These are phyloP conservation scores for Lepidocolaptes lacrymiger DNA, from an alignment of 2,797 vertebrate genomes.

Conservation along the genomic window DNA sequence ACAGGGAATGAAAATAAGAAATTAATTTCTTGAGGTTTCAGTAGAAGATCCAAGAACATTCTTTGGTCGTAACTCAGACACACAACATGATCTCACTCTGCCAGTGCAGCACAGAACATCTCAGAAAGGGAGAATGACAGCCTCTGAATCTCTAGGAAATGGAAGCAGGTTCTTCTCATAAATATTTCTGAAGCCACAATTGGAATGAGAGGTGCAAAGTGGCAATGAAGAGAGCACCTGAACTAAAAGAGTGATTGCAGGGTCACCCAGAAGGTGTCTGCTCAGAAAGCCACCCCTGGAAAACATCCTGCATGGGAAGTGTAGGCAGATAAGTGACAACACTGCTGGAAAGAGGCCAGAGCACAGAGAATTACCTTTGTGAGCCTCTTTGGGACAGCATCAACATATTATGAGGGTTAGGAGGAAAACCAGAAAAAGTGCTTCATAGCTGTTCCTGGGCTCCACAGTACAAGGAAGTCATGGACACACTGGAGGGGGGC, in stretches of 20 bases:
- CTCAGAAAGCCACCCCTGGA: neutral
- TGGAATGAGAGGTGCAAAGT: neutral
- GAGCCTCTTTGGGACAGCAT: neutral
- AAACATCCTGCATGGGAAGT: neutral
- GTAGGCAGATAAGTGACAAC: neutral
- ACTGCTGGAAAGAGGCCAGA: neutral
- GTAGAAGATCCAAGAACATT: neutral
- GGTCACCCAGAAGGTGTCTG: neutral
- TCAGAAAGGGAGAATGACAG: neutral
- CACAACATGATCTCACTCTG: neutral
- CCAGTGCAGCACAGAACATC: neutral
- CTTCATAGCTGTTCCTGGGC: neutral
- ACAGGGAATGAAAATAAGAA: neutral
- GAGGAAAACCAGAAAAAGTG: neutral
- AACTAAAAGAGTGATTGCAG: neutral
- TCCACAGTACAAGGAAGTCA: neutral
- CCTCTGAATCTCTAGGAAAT: neutral
- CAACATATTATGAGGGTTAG: neutral
- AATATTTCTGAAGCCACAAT: neutral
- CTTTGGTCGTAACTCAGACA: neutral
- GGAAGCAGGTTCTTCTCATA: neutral
- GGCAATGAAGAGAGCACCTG: neutral
- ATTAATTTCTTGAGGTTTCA: neutral
- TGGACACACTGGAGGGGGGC: accelerated
- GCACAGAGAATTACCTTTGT: neutral